Percentiles rank a stretch among this genome's conserved stretches.
Conservation (phyloP, 1,140 invertebrate genomes). For the Platyscapa corneri region DNA sequence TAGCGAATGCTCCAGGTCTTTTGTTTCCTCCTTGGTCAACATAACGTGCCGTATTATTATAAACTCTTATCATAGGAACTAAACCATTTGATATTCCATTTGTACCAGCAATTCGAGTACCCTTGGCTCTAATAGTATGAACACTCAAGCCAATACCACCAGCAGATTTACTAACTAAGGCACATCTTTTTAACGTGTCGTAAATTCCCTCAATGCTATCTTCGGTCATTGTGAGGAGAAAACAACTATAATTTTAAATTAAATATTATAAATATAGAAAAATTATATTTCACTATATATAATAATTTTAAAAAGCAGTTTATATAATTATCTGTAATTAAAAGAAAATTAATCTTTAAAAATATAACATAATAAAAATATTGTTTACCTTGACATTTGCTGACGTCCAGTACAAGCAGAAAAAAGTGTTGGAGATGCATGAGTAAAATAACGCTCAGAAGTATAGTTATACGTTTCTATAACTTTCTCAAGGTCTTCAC, state of each 20-base stretch:
- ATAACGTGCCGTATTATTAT: conserved; percentile 96
- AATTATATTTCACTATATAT: neutral
- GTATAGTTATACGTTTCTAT: conserved; percentile 98
- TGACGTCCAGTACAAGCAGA: conserved; percentile 94
- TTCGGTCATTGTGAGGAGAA: conserved; percentile 94
- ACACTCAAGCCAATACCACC: conserved; percentile 98
- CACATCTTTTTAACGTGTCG: conserved; percentile 94
- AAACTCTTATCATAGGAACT: conserved; percentile 98
- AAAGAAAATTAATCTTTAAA: too few relatives aligned
- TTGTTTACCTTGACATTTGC: conserved; percentile 87
- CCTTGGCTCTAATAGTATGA: conserved; percentile 95
- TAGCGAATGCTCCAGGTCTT: conserved; percentile 98
- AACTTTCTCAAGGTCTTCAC: conserved; percentile 92
- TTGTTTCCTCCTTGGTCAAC: conserved; percentile 99
- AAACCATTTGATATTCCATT: conserved; percentile 97
- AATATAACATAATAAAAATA: neutral
- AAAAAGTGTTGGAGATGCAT: conserved; percentile 98
- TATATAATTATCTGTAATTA: neutral
- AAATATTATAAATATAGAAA: conserved; percentile 4
- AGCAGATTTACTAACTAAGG: conserved; percentile 96
- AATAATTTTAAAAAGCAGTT: neutral
- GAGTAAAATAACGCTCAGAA: conserved; percentile 97
- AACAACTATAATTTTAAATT: conserved; percentile 82
- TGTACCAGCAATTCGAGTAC: conserved; percentile 94
- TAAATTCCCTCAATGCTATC: conserved; percentile 99